These are phyloP conservation scores for Syngnathoides biaculeatus DNA, from an alignment of 2,113 vertebrate genomes.

Conservation along the genomic window DNA sequence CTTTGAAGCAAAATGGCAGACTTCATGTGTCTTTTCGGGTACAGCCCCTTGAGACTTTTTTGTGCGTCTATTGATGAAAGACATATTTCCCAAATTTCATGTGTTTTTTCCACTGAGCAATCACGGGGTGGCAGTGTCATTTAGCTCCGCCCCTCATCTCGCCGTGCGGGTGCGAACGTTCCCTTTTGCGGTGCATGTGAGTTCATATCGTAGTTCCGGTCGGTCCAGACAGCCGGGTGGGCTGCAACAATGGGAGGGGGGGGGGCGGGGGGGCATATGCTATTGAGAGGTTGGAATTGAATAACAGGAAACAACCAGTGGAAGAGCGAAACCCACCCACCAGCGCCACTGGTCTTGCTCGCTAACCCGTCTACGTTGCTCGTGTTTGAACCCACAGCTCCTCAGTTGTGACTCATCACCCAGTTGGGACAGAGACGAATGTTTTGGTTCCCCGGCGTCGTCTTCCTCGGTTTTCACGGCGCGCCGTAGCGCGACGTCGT, in stretches of 20 bases:
- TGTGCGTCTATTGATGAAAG: too few relatives aligned
- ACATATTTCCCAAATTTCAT: too few relatives aligned
- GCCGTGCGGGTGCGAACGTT: not conserved
- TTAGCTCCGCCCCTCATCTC: too few relatives aligned
- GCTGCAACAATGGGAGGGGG: conserved; percentile 41
- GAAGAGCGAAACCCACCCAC: conserved; percentile 75
- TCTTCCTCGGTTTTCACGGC: not conserved
- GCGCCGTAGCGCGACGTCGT: not conserved
- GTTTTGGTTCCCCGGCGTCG: too few relatives aligned
- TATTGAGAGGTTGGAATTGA: conserved; percentile 74
- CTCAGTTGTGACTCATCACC: too few relatives aligned
- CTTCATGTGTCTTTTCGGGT: too few relatives aligned
- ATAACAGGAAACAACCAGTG: conserved; percentile 79
- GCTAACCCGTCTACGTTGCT: not conserved
- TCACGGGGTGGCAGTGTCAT: too few relatives aligned
- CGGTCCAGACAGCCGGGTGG: conserved; percentile 29
- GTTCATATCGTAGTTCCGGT: not conserved
- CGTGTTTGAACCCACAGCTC: not conserved
- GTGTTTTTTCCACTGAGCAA: too few relatives aligned
- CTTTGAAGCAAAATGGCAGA: too few relatives aligned
- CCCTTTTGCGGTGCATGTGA: not conserved
- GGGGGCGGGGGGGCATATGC: not conserved
- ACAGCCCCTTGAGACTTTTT: too few relatives aligned
- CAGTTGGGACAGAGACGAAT: too few relatives aligned
- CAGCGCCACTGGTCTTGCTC: conserved; percentile 19